These are phyloP conservation scores for Virgularia gustaviana DNA, from an alignment of 92 coral and sea anemone species.

Conservation along the genomic window DNA sequence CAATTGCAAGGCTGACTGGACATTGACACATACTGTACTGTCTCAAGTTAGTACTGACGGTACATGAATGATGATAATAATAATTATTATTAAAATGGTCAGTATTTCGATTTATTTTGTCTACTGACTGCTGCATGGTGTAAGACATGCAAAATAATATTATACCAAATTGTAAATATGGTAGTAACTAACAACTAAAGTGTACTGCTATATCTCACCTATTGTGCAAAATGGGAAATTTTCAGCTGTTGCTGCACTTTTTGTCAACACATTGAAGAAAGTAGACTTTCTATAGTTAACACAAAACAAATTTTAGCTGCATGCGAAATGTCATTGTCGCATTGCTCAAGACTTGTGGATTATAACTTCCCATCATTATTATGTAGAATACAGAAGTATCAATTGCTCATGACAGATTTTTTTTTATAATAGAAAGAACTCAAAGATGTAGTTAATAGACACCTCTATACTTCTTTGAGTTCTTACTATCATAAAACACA, in stretches of 20 bases:
- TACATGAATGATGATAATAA: background rate
- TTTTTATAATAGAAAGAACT: background rate
- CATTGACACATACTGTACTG: too few species aligned
- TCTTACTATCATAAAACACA: too few species aligned
- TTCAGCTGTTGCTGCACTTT: constrained; percentile 87
- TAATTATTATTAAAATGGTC: background rate
- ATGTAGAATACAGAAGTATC: too few species aligned
- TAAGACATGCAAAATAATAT: too few species aligned
- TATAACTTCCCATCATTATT: too few species aligned
- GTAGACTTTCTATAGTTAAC: constrained; percentile 87
- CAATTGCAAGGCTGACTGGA: too few species aligned
- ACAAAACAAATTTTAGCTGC: too few species aligned
- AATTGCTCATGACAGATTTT: background rate
- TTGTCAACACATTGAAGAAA: constrained; percentile 92
- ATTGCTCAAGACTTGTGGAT: too few species aligned
- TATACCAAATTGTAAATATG: background rate
- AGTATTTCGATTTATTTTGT: too few species aligned
- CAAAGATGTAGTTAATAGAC: background rate
- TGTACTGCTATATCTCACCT: constrained; percentile 51
- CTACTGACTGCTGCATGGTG: too few species aligned
- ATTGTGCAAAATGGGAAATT: constrained; percentile 97
- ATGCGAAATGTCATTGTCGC: too few species aligned
- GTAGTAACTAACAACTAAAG: background rate
- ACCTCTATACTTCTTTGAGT: background rate
- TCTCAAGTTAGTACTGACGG: too few species aligned